A percentile compares a stretch with the other conserved stretches of the same genome.
Conservation (phyloP, 2,888 invertebrate species). For the Stenotaenia linearis region DNA sequence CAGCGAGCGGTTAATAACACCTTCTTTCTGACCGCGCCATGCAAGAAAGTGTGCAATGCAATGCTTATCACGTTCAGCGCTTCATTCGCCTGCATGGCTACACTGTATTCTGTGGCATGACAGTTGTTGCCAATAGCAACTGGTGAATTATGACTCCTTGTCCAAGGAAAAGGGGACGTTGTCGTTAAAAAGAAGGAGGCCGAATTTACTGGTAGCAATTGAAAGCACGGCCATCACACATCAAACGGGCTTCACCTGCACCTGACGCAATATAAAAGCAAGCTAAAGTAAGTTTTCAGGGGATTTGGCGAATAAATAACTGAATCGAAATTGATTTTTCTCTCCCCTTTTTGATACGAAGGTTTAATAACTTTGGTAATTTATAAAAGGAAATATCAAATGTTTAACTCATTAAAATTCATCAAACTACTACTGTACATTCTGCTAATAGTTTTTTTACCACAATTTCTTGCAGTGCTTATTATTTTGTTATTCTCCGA, state of each 20-base stretch:
- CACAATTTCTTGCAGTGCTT: too few relatives aligned
- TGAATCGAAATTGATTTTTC: background rate
- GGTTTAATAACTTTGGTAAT: background rate
- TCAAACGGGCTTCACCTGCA: constrained; percentile 4
- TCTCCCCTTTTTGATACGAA: background rate
- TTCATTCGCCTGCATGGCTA: constrained; percentile 14
- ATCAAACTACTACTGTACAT: background rate
- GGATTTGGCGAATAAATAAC: constrained; percentile 10
- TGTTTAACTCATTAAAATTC: background rate
- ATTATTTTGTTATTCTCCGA: too few relatives aligned
- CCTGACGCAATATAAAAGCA: constrained; percentile 26
- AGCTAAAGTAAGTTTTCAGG: background rate
- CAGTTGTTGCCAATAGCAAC: constrained; percentile 26
- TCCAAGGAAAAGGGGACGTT: background rate
- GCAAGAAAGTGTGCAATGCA: background rate
- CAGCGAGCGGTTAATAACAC: constrained; percentile 24
- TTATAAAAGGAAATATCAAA: background rate
- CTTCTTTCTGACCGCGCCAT: constrained; percentile 6
- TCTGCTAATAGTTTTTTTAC: too few relatives aligned
- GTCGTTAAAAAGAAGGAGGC: constrained; percentile 17
- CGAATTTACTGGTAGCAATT: constrained; percentile 17
- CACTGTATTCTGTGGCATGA: constrained; percentile 6
- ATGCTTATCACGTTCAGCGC: constrained; percentile 20
- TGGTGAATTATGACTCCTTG: constrained; percentile 26
- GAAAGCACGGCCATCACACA: constrained; percentile 24